Evolutionary conservation across 2,888 invertebrate species (phyloP).

Genomic region (Melanotus villosus): DNA sequence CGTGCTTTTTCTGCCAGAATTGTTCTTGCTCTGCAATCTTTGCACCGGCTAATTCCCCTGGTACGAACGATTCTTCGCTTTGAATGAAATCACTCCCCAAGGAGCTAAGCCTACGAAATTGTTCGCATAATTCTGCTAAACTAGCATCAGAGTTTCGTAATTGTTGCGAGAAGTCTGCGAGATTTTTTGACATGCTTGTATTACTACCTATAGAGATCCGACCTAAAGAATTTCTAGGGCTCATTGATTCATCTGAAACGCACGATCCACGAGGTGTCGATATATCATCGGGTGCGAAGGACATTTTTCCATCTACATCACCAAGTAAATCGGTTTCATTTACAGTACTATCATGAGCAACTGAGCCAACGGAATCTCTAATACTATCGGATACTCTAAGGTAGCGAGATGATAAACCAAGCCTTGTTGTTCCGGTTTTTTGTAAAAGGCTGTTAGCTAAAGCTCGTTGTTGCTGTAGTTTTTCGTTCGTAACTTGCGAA

Average conservation of each 20-base stretch:
- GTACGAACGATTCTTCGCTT: slow-evolving; percentile 56
- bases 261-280: slow-evolving; percentile 60
- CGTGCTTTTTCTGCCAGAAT: slow-evolving; percentile 64
- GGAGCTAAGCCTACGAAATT: slow-evolving; percentile 50
- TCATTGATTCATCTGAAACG: slow-evolving; percentile 15
- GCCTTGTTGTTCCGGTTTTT: slow-evolving; percentile 47
- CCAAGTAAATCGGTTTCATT: slow-evolving; percentile 61
- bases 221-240: slow-evolving; percentile 15
- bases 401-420: slow-evolving; percentile 58
- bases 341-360: slow-evolving; percentile 57
- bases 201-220: slow-evolving; percentile 6
- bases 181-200: slow-evolving; percentile 26
- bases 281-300: slow-evolving; percentile 47
- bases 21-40: slow-evolving; percentile 67
- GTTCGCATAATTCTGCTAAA: slow-evolving; percentile 55
- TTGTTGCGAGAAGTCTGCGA: slow-evolving; percentile 55
- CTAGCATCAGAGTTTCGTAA: slow-evolving; percentile 55
- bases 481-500: slow-evolving; percentile 30
- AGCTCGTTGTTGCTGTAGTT: slow-evolving; percentile 53
- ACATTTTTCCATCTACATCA: slow-evolving; percentile 1
- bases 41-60: slow-evolving; percentile 64
- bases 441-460: slow-evolving; percentile 56
- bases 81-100: background rate
- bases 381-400: slow-evolving; percentile 50
- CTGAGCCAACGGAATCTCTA: slow-evolving; percentile 2